Evolutionary conservation across 1,140 invertebrate species (phyloP).

Genomic region (Aleiodes sp.): DNA sequence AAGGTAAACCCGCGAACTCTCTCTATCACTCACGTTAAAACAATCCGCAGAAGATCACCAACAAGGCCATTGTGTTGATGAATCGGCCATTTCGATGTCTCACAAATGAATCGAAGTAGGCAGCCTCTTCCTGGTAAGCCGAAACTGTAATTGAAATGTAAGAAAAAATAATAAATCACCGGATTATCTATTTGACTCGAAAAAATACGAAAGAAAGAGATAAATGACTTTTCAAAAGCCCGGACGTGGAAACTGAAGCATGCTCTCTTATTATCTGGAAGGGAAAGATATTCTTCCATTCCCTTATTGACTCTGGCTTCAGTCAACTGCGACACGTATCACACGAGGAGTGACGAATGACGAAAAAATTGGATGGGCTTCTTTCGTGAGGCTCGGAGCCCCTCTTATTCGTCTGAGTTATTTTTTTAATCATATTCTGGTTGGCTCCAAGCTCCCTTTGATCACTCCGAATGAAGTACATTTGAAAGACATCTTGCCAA

Average conservation of each 20-base stretch:
- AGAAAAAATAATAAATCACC: constrained; percentile 43
- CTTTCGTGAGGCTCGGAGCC: neutral
- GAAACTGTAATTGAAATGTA: constrained; percentile 41
- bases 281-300: neutral
- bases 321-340: neutral
- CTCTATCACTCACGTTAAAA: constrained; percentile 51
- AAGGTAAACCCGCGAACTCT: too few relatives aligned
- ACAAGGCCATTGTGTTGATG: constrained; percentile 52
- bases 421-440: too few relatives aligned
- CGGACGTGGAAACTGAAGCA: constrained; percentile 37
- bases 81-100: constrained; percentile 43
- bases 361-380: constrained; percentile 43
- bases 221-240: constrained; percentile 32
- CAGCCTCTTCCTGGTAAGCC: constrained; percentile 51
- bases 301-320: neutral
- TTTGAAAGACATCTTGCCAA: neutral
- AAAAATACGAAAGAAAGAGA: constrained; percentile 30
- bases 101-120: constrained; percentile 55
- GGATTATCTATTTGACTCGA: constrained; percentile 28
- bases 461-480: neutral
- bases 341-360: constrained; percentile 36
- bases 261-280: neutral
- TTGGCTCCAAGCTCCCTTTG: neutral
- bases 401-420: neutral
- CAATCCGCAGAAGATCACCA: constrained; percentile 52